Evolutionary conservation across 2,113 vertebrate genomes (phyloP).

Genomic region (Ciconia stormi): DNA sequence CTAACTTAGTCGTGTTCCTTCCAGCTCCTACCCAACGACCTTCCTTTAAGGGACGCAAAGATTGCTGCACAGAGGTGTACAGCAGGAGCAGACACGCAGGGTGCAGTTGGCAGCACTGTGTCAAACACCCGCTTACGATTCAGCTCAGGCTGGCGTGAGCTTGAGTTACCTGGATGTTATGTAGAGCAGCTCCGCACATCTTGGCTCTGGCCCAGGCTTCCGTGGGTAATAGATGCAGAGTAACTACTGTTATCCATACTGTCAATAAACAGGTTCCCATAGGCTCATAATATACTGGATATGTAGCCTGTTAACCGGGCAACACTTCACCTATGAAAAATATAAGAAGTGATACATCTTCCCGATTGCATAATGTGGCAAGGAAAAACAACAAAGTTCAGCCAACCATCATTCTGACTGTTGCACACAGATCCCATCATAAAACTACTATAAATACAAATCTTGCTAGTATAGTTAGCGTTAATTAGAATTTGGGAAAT

Average conservation of each 20-base stretch:
- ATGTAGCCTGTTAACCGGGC: not conserved
- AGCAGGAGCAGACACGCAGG: not conserved
- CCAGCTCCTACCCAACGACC: not conserved
- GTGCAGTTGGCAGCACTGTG: rapidly evolving
- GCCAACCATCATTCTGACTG: not conserved
- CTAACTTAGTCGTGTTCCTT: not conserved
- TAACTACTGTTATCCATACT: not conserved
- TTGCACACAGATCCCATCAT: not conserved
- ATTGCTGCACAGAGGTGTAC: not conserved
- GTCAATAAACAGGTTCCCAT: not conserved
- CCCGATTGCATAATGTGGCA: not conserved
- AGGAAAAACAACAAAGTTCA: not conserved
- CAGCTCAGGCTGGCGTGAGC: not conserved
- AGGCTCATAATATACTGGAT: not conserved
- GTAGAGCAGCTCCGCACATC: not conserved
- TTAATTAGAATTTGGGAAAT: not conserved
- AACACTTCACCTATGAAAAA: not conserved
- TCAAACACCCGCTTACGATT: not conserved
- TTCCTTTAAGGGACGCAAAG: not conserved
- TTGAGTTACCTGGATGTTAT: not conserved
- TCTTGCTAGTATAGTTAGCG: not conserved
- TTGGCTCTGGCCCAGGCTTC: not conserved
- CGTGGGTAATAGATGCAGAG: not conserved
- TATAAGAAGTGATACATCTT: not conserved
- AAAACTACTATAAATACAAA: not conserved